Evolutionary conservation across 2,888 invertebrate genomes (phyloP).

Genomic region (Leptogaster cylindrica): DNA sequence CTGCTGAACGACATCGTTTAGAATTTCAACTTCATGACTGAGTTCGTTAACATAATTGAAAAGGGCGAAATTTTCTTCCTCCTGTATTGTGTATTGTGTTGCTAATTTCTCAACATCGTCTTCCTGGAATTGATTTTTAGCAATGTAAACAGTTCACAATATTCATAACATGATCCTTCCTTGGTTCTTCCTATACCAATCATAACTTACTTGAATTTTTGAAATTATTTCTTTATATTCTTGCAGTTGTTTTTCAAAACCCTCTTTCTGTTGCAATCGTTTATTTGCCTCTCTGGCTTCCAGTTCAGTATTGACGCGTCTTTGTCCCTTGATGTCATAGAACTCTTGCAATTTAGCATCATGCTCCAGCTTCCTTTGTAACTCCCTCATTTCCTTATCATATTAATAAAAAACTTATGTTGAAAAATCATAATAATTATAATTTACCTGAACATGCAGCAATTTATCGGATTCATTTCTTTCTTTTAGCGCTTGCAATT

Average conservation of each 20-base stretch:
- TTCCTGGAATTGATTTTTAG: conserved; percentile 68
- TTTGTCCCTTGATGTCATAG: conserved; percentile 83
- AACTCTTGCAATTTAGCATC: conserved; percentile 85
- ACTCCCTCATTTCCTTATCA: conserved; percentile 81
- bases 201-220: conserved; percentile 68
- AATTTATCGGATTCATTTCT: conserved; percentile 76
- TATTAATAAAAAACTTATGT: not conserved
- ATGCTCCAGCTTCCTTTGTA: conserved; percentile 84
- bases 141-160: not conserved
- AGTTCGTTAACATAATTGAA: conserved; percentile 91
- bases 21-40: conserved; percentile 79
- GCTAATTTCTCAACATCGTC: conserved; percentile 72
- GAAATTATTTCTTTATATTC: conserved; percentile 78
- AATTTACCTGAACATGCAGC: conserved; percentile 67
- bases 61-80: conserved; percentile 89
- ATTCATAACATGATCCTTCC: not conserved
- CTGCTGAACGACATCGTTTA: conserved; percentile 72
- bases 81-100: conserved; percentile 79
- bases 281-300: conserved; percentile 77
- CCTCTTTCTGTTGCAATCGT: conserved; percentile 70
- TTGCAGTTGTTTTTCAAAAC: conserved; percentile 73
- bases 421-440: too few species aligned
- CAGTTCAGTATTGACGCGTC: conserved; percentile 74
- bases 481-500: conserved; percentile 80
- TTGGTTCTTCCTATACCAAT: not conserved